Evolutionary conservation across 53 echinoderm and acorn worm species (phyloP).

Genomic region (Luidia sarsii): DNA sequence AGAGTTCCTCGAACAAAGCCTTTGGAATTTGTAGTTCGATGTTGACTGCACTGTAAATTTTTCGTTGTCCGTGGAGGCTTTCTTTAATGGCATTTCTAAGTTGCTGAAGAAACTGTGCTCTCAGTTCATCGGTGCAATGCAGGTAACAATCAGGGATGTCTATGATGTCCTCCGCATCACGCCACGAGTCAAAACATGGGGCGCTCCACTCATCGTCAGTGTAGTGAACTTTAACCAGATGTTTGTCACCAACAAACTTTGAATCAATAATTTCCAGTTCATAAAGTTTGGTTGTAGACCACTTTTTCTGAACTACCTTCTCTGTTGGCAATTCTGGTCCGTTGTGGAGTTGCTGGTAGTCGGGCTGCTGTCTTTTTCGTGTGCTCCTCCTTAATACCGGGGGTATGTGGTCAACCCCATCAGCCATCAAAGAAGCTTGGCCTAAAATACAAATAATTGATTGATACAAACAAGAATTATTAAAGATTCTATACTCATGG

Average conservation of each 20-base stretch:
- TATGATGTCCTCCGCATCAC: slow-evolving; percentile 10
- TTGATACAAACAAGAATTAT: no score
- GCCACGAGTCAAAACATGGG: slow-evolving; percentile 4
- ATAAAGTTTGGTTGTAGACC: slow-evolving; percentile 26
- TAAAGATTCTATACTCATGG: no score
- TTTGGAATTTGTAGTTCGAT: neutral
- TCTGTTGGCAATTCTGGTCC: slow-evolving; percentile 21
- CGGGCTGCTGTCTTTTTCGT: neutral
- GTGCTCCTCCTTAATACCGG: no score
- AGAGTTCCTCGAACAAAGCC: slow-evolving; percentile 12
- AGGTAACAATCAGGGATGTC: slow-evolving; percentile 32
- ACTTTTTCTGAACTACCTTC: neutral
- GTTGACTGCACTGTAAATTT: slow-evolving; percentile 28
- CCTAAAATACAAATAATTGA: no score
- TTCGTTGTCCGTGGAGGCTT: slow-evolving; percentile 30
- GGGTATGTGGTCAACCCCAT: no score
- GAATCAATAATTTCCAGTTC: neutral
- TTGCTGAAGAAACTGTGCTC: neutral
- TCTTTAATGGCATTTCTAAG: slow-evolving; percentile 15
- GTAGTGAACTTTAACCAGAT: slow-evolving; percentile 1
- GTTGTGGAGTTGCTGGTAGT: slow-evolving; percentile 6
- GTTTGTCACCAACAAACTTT: neutral
- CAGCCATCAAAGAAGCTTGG: no score
- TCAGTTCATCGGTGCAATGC: neutral
- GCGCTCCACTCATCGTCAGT: slow-evolving; percentile 30